These are phyloP conservation scores for Drosophila prostipennis DNA, from an alignment of 2,888 invertebrate genomes.

Conservation along the genomic window DNA sequence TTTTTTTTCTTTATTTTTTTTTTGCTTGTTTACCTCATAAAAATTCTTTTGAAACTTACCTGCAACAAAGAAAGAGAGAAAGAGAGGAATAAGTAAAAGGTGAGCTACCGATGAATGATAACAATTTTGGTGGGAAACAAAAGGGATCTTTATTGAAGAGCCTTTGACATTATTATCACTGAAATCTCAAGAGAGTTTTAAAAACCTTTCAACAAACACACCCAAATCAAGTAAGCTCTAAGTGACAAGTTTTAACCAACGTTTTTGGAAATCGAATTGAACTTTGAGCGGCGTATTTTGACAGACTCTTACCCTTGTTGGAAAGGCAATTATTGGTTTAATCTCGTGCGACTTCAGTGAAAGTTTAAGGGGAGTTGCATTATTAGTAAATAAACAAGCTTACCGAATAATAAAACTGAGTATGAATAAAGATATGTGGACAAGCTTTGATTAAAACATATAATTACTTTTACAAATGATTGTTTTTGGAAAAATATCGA, in stretches of 20 bases:
- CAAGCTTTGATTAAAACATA: too few species aligned
- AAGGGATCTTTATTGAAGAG: constrained; percentile 13
- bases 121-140: constrained; percentile 13
- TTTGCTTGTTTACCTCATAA: constrained; percentile 35
- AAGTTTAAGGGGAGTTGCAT: not conserved
- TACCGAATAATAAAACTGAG: too few species aligned
- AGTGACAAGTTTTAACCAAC: constrained; percentile 27
- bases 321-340: constrained; percentile 9
- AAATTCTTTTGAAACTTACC: constrained; percentile 58
- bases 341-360: not conserved
- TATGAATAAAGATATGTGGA: too few species aligned
- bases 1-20: constrained; percentile 7
- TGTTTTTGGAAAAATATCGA: too few species aligned
- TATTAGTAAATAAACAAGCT: not conserved
- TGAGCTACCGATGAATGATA: constrained; percentile 22
- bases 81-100: constrained; percentile 19
- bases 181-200: constrained; percentile 11
- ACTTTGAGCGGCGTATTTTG: constrained; percentile 3
- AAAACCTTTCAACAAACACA: constrained; percentile 15
- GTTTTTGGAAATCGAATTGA: constrained; percentile 4
- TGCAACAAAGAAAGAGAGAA: constrained; percentile 44
- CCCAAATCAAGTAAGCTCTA: constrained; percentile 26
- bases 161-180: constrained; percentile 29
- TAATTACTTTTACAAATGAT: too few species aligned
- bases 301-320: constrained; percentile 19